Evolutionary conservation across 1,140 invertebrate species (phyloP).

Genomic region (Saccostrea glomerata): DNA sequence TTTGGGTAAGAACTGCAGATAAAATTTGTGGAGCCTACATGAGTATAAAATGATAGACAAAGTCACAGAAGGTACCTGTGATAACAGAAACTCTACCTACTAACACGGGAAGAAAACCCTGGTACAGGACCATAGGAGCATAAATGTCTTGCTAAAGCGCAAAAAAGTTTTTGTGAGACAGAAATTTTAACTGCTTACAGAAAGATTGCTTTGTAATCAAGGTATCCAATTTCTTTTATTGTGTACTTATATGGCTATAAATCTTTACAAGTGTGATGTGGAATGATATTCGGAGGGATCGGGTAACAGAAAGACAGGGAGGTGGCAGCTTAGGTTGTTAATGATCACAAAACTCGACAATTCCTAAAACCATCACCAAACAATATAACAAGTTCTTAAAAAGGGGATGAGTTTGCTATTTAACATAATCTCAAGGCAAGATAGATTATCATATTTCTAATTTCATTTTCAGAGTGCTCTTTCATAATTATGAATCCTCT

Average conservation of each 20-base stretch:
- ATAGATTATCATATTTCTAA: constrained; percentile 19
- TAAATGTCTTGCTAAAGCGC: not conserved
- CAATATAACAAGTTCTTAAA: not conserved
- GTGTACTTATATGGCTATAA: constrained; percentile 28
- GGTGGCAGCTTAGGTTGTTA: not conserved
- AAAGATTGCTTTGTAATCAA: constrained; percentile 33
- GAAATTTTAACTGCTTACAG: constrained; percentile 30
- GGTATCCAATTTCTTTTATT: constrained; percentile 35
- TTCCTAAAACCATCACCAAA: not conserved
- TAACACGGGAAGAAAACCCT: not conserved
- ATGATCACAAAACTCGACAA: not conserved
- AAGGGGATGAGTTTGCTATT: constrained; percentile 14
- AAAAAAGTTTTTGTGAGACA: constrained; percentile 17
- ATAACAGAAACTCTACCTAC: not conserved
- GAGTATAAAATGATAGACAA: too few species aligned
- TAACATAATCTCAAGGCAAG: constrained; percentile 12
- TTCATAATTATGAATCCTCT: not conserved
- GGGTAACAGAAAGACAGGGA: not conserved
- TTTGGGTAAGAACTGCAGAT: not conserved
- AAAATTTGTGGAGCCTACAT: too few species aligned
- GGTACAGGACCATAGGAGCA: not conserved
- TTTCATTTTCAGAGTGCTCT: not conserved
- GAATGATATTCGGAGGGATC: not conserved
- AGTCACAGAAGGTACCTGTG: too few species aligned
- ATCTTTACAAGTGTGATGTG: constrained; percentile 15